Percentiles rank a stretch among this genome's conserved stretches.
Evolutionary conservation across 2,113 vertebrate genomes (phyloP).

Genomic region (Pedetes capensis): DNA sequence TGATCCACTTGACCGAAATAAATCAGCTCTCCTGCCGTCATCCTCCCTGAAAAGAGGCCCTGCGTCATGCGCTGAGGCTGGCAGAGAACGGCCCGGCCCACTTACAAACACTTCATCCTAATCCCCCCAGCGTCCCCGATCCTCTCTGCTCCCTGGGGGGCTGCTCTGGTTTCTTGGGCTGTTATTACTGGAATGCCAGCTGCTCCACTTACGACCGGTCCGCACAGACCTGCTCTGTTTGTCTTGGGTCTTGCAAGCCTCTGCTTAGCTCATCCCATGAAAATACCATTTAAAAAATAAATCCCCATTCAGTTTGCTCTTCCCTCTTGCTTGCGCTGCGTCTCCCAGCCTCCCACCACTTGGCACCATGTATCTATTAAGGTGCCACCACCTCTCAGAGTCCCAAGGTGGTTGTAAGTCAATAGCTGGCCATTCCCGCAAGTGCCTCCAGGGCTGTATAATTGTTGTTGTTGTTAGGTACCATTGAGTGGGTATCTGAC

Average conservation of each 20-base stretch:
- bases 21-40: slow-evolving; percentile 68
- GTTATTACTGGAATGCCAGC: slow-evolving; percentile 68
- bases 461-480: no score
- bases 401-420: not conserved
- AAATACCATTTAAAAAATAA: slow-evolving; percentile 68
- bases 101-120: slow-evolving; percentile 57
- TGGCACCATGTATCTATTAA: not conserved
- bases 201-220: slow-evolving; percentile 46
- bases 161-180: slow-evolving; percentile 62
- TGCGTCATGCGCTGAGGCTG: slow-evolving; percentile 29
- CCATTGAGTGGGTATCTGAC: no score
- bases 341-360: not conserved
- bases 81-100: not conserved
- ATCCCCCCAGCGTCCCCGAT: slow-evolving; percentile 11
- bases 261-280: slow-evolving; percentile 54
- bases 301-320: not conserved
- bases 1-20: slow-evolving; percentile 78
- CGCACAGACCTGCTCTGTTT: slow-evolving; percentile 45
- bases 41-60: slow-evolving; percentile 73
- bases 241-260: slow-evolving; percentile 21
- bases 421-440: not conserved
- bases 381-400: not conserved
- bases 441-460: not conserved
- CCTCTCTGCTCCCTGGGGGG: slow-evolving; percentile 45
- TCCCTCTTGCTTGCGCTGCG: slow-evolving; percentile 6